Percentiles rank a stretch among this genome's conserved stretches.
These are phyloP conservation scores for Eubucco bourcierii DNA, from an alignment of 2,113 vertebrate species.

Conservation along the genomic window DNA sequence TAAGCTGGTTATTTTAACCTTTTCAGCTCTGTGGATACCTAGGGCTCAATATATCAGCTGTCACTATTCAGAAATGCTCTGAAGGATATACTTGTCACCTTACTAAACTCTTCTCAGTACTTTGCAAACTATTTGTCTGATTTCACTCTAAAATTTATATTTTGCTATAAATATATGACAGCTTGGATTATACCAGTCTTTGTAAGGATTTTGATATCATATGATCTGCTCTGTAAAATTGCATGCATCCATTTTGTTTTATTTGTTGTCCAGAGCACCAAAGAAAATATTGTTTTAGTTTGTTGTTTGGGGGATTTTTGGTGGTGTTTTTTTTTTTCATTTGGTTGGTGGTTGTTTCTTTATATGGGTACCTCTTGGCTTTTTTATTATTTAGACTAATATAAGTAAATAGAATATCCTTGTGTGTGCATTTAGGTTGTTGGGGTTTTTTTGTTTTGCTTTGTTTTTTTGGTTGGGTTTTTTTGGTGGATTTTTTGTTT, in stretches of 20 bases:
- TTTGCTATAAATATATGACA: neutral
- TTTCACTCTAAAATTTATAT: neutral
- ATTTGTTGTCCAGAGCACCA: neutral
- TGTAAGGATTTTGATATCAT: neutral
- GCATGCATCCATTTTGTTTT: neutral
- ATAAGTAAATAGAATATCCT: too few relatives aligned
- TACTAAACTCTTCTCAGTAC: neutral
- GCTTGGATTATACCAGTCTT: neutral
- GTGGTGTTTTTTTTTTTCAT: too few relatives aligned
- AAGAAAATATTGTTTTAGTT: neutral
- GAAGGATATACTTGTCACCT: neutral
- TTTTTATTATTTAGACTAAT: too few relatives aligned
- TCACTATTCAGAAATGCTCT: neutral
- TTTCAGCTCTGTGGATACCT: neutral
- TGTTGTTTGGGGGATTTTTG: too few relatives aligned
- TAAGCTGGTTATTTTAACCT: neutral
- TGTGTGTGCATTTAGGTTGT: too few relatives aligned
- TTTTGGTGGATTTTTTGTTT: too few relatives aligned
- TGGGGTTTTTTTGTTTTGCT: too few relatives aligned
- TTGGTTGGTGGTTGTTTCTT: neutral
- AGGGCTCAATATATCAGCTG: neutral
- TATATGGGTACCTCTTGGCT: too few relatives aligned
- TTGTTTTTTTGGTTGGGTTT: too few relatives aligned
- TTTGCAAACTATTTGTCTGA: neutral
- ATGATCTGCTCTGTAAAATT: neutral